Evolutionary conservation across 2,113 vertebrate genomes (phyloP).

Genomic region (Passer domesticus): DNA sequence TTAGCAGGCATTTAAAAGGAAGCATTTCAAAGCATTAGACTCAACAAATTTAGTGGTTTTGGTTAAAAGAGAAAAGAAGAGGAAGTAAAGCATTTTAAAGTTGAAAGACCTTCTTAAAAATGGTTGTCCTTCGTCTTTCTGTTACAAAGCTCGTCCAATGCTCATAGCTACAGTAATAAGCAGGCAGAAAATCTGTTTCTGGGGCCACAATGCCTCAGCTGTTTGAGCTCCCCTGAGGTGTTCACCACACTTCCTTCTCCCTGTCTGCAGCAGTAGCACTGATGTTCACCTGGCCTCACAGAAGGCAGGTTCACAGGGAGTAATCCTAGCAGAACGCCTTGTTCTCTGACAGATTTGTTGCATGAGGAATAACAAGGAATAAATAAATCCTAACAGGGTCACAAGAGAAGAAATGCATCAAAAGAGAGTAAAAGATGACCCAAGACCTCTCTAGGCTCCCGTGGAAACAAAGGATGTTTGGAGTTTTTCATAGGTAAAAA

Average conservation of each 20-base stretch:
- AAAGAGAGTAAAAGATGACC: background rate
- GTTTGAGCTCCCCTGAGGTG: background rate
- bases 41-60: background rate
- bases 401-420: background rate
- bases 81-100: background rate
- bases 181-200: background rate
- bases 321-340: background rate
- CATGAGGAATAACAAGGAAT: background rate
- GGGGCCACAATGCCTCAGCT: background rate
- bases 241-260: background rate
- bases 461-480: background rate
- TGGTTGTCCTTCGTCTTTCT: background rate
- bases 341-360: rapidly evolving
- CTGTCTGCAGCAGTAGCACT: background rate
- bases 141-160: background rate
- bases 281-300: background rate
- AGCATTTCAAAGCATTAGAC: background rate
- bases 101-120: background rate
- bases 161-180: background rate
- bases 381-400: background rate
- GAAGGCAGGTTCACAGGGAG: background rate
- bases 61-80: background rate
- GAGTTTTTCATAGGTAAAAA: background rate
- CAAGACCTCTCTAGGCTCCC: background rate
- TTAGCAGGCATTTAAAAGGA: background rate